phyloP scores from a whole-genome alignment of 2,888 invertebrate species.

The Coleophora flavipennella region DNA sequence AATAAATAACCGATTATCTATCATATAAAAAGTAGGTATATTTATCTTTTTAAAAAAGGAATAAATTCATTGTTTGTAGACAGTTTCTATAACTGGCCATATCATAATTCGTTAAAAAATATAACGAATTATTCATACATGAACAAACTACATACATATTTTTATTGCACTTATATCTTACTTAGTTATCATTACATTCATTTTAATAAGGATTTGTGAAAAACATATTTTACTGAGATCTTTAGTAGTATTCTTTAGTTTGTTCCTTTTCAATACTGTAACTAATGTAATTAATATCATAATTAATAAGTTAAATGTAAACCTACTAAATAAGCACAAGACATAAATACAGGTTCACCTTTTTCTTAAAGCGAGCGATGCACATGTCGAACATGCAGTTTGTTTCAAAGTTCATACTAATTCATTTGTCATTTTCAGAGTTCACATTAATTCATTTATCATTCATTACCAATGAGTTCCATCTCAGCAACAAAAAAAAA shows the following conservation, averaged over 20 bases:
- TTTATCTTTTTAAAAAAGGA: too few relatives aligned
- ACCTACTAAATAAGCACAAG: conserved; percentile 46
- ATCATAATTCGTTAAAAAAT: too few relatives aligned
- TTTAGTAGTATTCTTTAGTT: conserved; percentile 47
- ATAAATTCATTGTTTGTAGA: too few relatives aligned
- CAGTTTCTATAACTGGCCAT: too few relatives aligned
- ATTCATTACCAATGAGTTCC: too few relatives aligned
- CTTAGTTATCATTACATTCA: conserved; percentile 28
- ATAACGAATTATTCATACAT: too few relatives aligned
- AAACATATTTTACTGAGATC: conserved; percentile 59
- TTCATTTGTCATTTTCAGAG: conserved; percentile 2
- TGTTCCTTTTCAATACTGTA: conserved; percentile 53
- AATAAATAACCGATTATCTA: too few relatives aligned
- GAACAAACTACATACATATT: too few relatives aligned
- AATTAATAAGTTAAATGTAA: too few relatives aligned
- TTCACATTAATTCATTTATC: too few relatives aligned
- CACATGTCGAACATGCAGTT: conserved; percentile 48
- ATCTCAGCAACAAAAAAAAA: too few relatives aligned
- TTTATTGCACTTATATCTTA: conserved; percentile 38
- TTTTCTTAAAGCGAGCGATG: conserved; percentile 49
- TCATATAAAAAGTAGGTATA: too few relatives aligned
- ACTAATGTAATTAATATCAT: conserved; percentile 20
- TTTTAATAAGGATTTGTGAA: conserved; percentile 40
- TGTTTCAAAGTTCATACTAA: conserved; percentile 25
- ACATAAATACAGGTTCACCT: conserved; percentile 65